phyloP scores from a whole-genome alignment of 2,797 vertebrate species.

The Galago senegalensis region DNA sequence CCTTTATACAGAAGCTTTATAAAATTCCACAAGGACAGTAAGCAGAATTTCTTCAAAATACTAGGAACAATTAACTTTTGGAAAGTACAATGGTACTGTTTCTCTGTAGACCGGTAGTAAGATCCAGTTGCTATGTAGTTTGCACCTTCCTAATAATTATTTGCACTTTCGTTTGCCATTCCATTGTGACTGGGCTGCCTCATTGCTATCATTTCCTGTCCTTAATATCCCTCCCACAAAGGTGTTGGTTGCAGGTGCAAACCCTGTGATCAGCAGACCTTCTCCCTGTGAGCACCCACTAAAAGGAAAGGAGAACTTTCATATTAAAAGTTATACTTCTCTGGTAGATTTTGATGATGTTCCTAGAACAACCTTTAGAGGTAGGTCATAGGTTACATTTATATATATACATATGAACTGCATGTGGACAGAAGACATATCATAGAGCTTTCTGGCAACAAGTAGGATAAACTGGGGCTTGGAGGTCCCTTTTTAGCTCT shows the following conservation, averaged over 20 bases:
- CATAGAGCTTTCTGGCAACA: constrained; percentile 39
- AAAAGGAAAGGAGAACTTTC: background rate
- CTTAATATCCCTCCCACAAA: constrained; percentile 43
- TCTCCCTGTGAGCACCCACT: background rate
- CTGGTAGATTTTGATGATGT: background rate
- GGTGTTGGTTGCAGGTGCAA: constrained; percentile 66
- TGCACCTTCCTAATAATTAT: constrained; percentile 82
- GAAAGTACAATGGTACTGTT: constrained; percentile 24
- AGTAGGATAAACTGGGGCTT: constrained; percentile 7
- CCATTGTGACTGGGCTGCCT: constrained; percentile 47
- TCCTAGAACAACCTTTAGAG: constrained; percentile 50
- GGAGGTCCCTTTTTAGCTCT: constrained; percentile 53
- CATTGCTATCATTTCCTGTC: constrained; percentile 67
- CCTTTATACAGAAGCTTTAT: constrained; percentile 27
- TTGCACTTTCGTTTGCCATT: constrained; percentile 75
- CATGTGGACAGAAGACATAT: background rate
- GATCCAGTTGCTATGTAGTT: constrained; percentile 84
- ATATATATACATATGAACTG: background rate
- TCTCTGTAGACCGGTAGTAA: constrained; percentile 80
- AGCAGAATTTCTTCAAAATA: constrained; percentile 71
- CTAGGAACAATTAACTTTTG: constrained; percentile 76
- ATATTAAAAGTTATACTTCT: constrained; percentile 18
- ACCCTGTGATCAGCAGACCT: constrained; percentile 66
- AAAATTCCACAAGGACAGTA: constrained; percentile 65
- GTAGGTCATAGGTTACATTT: background rate